These are phyloP conservation scores for Agapetus fuscipes DNA, from an alignment of 2,888 invertebrate species.

Conservation along the genomic window DNA sequence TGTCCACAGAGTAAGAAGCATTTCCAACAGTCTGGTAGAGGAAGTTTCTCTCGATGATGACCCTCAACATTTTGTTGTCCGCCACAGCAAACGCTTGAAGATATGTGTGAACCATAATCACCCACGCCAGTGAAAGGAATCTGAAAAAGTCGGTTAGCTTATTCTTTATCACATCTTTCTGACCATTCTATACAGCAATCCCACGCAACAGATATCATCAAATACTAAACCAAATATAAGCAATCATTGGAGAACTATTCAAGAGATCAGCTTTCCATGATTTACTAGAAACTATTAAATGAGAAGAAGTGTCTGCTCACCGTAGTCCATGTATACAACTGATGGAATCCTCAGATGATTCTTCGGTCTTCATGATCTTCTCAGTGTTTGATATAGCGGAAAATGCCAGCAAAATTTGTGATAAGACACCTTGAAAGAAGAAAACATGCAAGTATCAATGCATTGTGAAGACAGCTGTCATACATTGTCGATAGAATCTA, in stretches of 20 bases:
- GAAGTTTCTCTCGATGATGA: slow-evolving; percentile 64
- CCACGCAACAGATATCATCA: too few species aligned
- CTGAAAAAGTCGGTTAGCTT: slow-evolving; percentile 25
- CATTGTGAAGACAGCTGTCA: slow-evolving; percentile 2
- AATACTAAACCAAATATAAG: too few species aligned
- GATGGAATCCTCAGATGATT: slow-evolving; percentile 54
- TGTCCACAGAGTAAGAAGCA: slow-evolving; percentile 78
- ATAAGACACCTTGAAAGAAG: slow-evolving; percentile 41
- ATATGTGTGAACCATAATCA: slow-evolving; percentile 78
- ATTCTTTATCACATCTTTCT: too few species aligned
- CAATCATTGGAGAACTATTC: too few species aligned
- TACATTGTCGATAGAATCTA: too few species aligned
- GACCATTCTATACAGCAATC: too few species aligned
- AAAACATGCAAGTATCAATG: too few species aligned
- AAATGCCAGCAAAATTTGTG: slow-evolving; percentile 61
- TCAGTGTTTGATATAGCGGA: slow-evolving; percentile 65
- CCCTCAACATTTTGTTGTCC: slow-evolving; percentile 61
- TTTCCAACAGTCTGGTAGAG: slow-evolving; percentile 77
- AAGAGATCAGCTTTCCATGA: too few species aligned
- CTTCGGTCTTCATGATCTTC: slow-evolving; percentile 62
- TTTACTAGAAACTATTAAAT: too few species aligned
- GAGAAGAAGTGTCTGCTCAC: too few species aligned
- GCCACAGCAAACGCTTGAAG: slow-evolving; percentile 71
- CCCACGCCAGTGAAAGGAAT: slow-evolving; percentile 72
- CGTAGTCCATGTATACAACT: slow-evolving; percentile 70